These are phyloP conservation scores for Lophochroa leadbeateri DNA, from an alignment of 2,113 vertebrate genomes.

Conservation along the genomic window DNA sequence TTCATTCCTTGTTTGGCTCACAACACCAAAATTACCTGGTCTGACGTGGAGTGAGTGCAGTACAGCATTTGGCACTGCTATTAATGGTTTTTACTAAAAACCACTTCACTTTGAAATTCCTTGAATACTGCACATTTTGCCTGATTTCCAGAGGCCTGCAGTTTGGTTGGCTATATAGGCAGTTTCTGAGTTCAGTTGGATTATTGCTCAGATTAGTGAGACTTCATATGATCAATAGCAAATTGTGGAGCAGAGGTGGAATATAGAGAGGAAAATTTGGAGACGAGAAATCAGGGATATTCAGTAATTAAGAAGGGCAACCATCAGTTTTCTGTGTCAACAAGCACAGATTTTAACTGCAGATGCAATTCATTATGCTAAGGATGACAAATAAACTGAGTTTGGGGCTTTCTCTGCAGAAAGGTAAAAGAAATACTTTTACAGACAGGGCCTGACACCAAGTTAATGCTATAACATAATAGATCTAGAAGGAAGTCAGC, in stretches of 20 bases:
- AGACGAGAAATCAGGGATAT: background rate
- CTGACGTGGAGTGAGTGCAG: background rate
- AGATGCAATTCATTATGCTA: background rate
- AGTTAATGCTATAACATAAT: background rate
- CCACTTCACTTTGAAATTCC: background rate
- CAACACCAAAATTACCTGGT: background rate
- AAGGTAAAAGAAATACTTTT: background rate
- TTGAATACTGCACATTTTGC: background rate
- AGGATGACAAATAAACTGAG: background rate
- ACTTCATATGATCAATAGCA: background rate
- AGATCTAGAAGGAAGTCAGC: background rate
- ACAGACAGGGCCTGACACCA: background rate
- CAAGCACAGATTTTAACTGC: background rate
- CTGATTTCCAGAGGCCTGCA: background rate
- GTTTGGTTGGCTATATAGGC: constrained; percentile 1
- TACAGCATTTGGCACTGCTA: background rate
- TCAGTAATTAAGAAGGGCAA: background rate
- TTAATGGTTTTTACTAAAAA: background rate
- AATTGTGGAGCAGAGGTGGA: background rate
- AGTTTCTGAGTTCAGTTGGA: background rate
- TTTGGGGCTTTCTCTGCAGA: background rate
- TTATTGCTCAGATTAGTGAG: background rate
- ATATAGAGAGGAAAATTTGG: background rate
- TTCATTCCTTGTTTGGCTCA: background rate
- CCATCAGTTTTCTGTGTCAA: background rate